phyloP scores from a whole-genome alignment of 1,140 invertebrate genomes.

The Drosophila tsacasi region DNA sequence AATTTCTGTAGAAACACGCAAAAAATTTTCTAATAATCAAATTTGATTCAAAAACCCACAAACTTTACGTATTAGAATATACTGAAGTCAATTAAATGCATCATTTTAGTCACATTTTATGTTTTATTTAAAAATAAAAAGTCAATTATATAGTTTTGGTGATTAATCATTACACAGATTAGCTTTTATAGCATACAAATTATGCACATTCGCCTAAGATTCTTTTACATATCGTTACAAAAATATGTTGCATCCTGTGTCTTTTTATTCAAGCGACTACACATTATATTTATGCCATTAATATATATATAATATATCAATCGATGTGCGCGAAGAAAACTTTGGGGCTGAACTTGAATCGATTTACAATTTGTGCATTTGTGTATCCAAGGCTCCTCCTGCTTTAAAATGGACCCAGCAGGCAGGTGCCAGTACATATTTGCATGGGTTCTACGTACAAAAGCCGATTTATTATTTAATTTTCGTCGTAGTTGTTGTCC shows the following conservation, averaged over 20 bases:
- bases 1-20: not conserved
- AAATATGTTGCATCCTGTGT: conserved; percentile 32
- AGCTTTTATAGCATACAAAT: conserved; percentile 31
- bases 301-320: conserved; percentile 1
- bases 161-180: conserved; percentile 39
- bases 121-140: conserved; percentile 41
- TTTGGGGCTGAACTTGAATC: not conserved
- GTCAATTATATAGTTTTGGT: conserved; percentile 17
- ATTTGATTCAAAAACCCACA: not conserved
- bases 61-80: not conserved
- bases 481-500: conserved; percentile 17
- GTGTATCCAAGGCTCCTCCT: conserved; percentile 14
- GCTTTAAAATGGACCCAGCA: conserved; percentile 16
- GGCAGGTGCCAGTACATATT: conserved; percentile 5
- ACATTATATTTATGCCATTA: conserved; percentile 3
- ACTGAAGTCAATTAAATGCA: too few species aligned
- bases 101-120: conserved; percentile 31
- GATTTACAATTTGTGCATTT: conserved; percentile 40
- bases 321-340: conserved; percentile 19
- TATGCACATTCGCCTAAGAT: conserved; percentile 30
- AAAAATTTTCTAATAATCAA: not conserved
- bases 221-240: conserved; percentile 27
- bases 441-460: conserved; percentile 16
- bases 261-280: conserved; percentile 15
- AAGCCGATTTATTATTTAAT: conserved; percentile 17